These are phyloP conservation scores for Ptyas mucosa DNA, from an alignment of 2,113 vertebrate species.

Conservation along the genomic window DNA sequence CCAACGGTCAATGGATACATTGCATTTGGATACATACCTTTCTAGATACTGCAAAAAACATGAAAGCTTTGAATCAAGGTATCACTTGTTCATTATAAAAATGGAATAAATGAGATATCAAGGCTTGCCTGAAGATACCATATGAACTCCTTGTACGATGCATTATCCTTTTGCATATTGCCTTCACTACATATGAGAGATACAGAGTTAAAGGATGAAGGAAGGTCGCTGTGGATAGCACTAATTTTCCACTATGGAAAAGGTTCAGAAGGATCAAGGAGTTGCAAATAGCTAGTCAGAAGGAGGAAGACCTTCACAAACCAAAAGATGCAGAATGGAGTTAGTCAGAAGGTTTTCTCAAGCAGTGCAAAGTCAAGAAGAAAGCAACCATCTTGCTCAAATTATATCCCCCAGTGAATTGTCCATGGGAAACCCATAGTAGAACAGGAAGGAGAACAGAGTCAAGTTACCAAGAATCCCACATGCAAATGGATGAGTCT, in stretches of 20 bases:
- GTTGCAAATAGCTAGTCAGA: no score
- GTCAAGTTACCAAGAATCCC: neutral
- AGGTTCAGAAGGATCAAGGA: neutral
- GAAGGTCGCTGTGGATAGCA: neutral
- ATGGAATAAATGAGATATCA: neutral
- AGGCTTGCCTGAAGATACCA: neutral
- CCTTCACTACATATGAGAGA: neutral
- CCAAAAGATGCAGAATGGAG: neutral
- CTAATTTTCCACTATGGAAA: neutral
- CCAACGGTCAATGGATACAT: neutral
- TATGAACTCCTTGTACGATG: neutral
- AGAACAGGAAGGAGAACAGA: neutral
- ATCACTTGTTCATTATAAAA: neutral
- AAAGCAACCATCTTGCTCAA: neutral
- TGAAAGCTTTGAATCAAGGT: neutral
- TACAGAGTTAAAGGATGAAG: neutral
- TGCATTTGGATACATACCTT: neutral
- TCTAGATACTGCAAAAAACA: neutral
- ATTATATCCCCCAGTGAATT: neutral
- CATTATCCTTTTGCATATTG: neutral
- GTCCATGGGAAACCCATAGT: neutral
- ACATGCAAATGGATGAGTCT: neutral
- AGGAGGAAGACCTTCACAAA: neutral
- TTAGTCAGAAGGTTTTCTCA: neutral
- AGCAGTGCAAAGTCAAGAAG: neutral